Percentiles rank a stretch among this genome's conserved stretches.
phyloP scores from a whole-genome alignment of 2,113 vertebrate genomes.

The Pristiophorus japonicus region DNA sequence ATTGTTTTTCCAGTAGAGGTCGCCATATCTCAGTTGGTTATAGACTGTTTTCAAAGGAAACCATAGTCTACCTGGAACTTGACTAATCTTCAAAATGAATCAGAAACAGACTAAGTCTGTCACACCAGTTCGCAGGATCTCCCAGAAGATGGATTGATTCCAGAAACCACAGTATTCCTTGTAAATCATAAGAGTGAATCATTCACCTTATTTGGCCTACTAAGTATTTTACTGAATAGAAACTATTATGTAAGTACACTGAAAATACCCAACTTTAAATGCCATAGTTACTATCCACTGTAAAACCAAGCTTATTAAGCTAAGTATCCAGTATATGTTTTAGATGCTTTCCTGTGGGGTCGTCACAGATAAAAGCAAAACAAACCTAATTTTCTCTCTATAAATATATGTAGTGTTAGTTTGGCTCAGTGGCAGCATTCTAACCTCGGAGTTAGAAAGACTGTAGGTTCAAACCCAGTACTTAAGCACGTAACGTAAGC shows the following conservation, averaged over 20 bases:
- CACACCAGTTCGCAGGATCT: background rate
- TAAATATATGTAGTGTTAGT: background rate
- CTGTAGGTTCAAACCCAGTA: background rate
- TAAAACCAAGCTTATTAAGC: background rate
- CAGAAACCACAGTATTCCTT: slow-evolving; percentile 5
- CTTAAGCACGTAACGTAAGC: background rate
- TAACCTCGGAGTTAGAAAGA: background rate
- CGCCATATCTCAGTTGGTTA: background rate
- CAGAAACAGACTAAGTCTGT: background rate
- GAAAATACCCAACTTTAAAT: background rate
- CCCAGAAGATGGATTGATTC: background rate
- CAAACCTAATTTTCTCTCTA: background rate
- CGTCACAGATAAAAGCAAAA: background rate
- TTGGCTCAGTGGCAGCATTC: background rate
- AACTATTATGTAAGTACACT: background rate
- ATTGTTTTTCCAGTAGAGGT: background rate
- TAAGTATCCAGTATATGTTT: background rate
- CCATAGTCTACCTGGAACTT: background rate
- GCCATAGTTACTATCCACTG: background rate
- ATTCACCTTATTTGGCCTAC: background rate
- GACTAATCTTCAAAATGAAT: too few relatives aligned
- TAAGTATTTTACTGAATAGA: too few relatives aligned
- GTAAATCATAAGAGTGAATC: slow-evolving; percentile 19
- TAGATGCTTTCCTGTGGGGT: background rate
- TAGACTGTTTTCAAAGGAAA: background rate